Conservation (phyloP, 2,113 vertebrate genomes). For the Pterocles gutturalis region DNA sequence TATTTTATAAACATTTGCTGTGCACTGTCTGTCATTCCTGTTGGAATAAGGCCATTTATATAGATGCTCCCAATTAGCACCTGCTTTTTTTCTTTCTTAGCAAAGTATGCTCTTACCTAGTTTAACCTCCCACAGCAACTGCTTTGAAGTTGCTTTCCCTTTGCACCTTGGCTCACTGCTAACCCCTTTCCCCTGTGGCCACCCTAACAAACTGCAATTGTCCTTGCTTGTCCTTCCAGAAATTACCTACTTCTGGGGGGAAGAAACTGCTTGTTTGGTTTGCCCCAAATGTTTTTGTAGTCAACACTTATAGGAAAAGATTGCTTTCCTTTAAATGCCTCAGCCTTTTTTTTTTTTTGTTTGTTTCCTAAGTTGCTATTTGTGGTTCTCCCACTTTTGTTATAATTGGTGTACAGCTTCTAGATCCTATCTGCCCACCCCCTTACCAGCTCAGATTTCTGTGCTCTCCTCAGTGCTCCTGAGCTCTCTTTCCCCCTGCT, state of each 20-base stretch:
- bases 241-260: not conserved
- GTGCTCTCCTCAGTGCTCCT: not conserved
- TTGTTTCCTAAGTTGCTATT: not conserved
- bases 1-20: conserved; percentile 40
- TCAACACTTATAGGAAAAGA: not conserved
- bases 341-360: not conserved
- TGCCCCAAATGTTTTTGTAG: not conserved
- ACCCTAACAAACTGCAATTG: not conserved
- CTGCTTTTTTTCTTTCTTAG: conserved; percentile 59
- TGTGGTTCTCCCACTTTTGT: not conserved
- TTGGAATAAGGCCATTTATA: conserved; percentile 58
- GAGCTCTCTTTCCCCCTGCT: not conserved
- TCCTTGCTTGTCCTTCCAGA: conserved; percentile 16
- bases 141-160: conserved; percentile 1
- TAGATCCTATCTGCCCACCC: not conserved
- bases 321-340: not conserved
- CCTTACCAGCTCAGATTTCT: not conserved
- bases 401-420: not conserved
- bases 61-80: conserved; percentile 64
- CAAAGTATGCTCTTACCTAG: conserved; percentile 48
- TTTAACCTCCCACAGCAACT: conserved; percentile 50
- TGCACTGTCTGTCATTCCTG: conserved; percentile 24
- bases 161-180: not conserved
- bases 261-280: not conserved
- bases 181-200: not conserved